Evolutionary conservation across 2,113 vertebrate genomes (phyloP).

Genomic region (Psittacus erithacus): DNA sequence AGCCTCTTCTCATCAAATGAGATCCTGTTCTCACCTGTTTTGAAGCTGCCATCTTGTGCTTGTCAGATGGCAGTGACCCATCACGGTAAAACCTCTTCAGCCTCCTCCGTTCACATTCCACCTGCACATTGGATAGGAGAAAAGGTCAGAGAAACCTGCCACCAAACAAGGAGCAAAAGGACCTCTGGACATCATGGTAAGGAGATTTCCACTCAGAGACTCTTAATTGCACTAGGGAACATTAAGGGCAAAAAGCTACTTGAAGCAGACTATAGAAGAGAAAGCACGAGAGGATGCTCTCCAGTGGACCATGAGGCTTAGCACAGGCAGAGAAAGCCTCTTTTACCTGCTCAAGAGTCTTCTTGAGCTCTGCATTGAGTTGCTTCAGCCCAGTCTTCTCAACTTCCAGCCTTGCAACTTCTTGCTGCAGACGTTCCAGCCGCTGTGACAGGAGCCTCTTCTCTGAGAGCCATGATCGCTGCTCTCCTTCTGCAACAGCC

Average conservation of each 20-base stretch:
- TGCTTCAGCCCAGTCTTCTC: constrained; percentile 65
- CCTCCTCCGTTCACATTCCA: constrained; percentile 73
- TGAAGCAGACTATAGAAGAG: fast-evolving
- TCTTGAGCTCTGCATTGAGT: constrained; percentile 67
- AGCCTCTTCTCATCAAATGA: not conserved
- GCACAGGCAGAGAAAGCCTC: not conserved
- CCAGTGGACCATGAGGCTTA: not conserved
- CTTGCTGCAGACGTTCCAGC: constrained; percentile 63
- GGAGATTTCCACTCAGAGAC: not conserved
- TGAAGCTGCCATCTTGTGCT: not conserved
- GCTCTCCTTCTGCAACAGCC: constrained; percentile 12
- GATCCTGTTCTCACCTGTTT: constrained; percentile 1
- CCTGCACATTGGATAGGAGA: not conserved
- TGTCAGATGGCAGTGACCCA: not conserved
- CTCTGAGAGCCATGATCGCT: constrained; percentile 18
- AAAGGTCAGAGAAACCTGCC: not conserved
- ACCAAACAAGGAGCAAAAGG: not conserved
- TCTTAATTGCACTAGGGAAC: not conserved
- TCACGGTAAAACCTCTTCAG: constrained; percentile 49
- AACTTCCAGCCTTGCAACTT: constrained; percentile 65
- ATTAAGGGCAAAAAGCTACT: not conserved
- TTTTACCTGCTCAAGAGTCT: constrained; percentile 69
- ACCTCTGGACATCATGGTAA: not conserved
- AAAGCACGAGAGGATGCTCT: not conserved
- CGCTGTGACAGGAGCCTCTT: constrained; percentile 33